Conservation (phyloP, 2,888 invertebrate species). For the Tinea pellionella region DNA sequence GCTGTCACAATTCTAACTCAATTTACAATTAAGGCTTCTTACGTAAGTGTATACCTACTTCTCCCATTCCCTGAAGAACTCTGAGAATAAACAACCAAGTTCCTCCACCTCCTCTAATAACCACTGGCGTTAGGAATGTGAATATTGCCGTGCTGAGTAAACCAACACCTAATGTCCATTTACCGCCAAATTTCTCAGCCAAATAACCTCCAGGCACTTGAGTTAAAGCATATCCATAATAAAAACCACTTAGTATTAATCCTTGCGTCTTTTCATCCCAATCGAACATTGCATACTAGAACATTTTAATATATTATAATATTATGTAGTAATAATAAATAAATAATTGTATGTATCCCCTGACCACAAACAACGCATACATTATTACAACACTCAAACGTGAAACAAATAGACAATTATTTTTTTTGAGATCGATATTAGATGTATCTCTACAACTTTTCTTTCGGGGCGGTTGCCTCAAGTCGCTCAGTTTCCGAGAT, state of each 20-base stretch:
- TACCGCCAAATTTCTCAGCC: constrained; percentile 86
- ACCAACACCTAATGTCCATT: constrained; percentile 85
- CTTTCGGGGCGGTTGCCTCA: too few relatives aligned
- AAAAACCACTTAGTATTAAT: constrained; percentile 82
- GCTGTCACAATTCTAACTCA: too few relatives aligned
- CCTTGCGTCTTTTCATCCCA: constrained; percentile 81
- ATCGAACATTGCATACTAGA: constrained; percentile 60
- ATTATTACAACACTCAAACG: too few relatives aligned
- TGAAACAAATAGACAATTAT: too few relatives aligned
- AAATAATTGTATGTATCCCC: too few relatives aligned
- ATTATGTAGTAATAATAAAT: too few relatives aligned
- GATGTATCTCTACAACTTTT: too few relatives aligned
- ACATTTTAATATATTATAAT: constrained; percentile 17
- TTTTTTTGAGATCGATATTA: too few relatives aligned
- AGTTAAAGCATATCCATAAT: constrained; percentile 86
- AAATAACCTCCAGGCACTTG: constrained; percentile 87
- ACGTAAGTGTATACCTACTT: constrained; percentile 50
- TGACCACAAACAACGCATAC: too few relatives aligned
- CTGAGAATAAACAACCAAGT: constrained; percentile 68
- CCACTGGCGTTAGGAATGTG: constrained; percentile 82
- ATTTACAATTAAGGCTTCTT: too few relatives aligned
- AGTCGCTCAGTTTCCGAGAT: too few relatives aligned
- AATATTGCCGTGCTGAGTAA: constrained; percentile 84
- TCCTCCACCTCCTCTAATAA: constrained; percentile 68
- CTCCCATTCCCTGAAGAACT: constrained; percentile 82